Evolutionary conservation across 2,888 invertebrate species (phyloP).

Genomic region (Cataglyphis albicans): DNA sequence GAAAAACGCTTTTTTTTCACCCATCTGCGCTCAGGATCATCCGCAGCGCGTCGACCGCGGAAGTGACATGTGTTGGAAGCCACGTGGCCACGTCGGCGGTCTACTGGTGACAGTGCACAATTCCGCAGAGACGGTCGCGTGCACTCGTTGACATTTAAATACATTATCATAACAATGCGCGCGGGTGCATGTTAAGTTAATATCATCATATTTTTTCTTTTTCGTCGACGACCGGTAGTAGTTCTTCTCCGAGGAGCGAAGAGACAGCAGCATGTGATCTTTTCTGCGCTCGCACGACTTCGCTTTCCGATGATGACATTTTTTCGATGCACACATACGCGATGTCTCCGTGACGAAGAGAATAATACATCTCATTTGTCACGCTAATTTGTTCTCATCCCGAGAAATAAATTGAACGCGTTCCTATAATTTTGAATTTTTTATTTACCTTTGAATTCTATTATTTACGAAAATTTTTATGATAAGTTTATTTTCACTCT

Average conservation of each 20-base stretch:
- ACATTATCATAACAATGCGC: constrained; percentile 84
- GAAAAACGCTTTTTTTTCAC: constrained; percentile 36
- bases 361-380: constrained; percentile 73
- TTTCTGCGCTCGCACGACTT: background rate
- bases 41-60: constrained; percentile 20
- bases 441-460: background rate
- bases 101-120: constrained; percentile 4
- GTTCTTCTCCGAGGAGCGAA: constrained; percentile 48
- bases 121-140: constrained; percentile 45
- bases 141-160: constrained; percentile 82
- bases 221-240: constrained; percentile 59
- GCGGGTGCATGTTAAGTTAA: constrained; percentile 82
- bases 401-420: constrained; percentile 78
- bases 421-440: constrained; percentile 58
- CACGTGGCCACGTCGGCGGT: constrained; percentile 63
- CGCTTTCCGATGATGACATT: constrained; percentile 32
- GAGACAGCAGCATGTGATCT: constrained; percentile 32
- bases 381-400: constrained; percentile 81
- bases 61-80: constrained; percentile 30
- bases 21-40: constrained; percentile 56
- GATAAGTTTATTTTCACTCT: constrained; percentile 23
- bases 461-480: constrained; percentile 8
- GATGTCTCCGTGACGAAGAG: constrained; percentile 62
- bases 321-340: constrained; percentile 58
- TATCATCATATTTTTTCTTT: constrained; percentile 77